These are phyloP conservation scores for Microcebus lehilahytsara DNA, from an alignment of 2,113 vertebrate genomes.

Conservation along the genomic window DNA sequence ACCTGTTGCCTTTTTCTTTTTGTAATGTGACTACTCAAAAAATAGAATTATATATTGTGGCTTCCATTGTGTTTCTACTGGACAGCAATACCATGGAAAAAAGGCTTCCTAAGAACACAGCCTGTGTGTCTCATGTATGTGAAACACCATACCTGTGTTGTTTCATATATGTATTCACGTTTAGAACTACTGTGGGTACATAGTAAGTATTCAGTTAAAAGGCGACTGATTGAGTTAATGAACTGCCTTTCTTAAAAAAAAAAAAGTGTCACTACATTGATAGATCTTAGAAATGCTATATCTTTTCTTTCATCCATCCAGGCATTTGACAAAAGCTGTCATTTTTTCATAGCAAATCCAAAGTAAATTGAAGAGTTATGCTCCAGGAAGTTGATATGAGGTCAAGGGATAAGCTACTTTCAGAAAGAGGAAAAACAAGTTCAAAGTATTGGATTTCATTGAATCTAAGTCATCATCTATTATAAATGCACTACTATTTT, in stretches of 20 bases:
- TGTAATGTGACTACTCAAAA: neutral
- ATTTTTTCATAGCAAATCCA: neutral
- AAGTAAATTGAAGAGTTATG: neutral
- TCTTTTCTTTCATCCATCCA: neutral
- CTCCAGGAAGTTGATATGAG: neutral
- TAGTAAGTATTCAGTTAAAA: neutral
- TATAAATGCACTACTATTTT: neutral
- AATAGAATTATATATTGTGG: neutral
- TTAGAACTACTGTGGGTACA: neutral
- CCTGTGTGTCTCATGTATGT: neutral
- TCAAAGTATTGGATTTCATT: neutral
- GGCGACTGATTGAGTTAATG: neutral
- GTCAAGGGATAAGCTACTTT: neutral
- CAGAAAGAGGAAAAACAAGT: neutral
- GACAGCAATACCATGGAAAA: neutral
- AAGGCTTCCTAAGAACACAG: neutral
- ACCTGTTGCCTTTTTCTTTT: neutral
- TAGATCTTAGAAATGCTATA: neutral
- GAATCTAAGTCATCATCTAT: neutral
- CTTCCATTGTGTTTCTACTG: neutral
- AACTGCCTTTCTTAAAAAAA: neutral
- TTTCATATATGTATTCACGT: neutral
- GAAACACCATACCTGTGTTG: neutral
- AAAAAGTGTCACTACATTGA: neutral
- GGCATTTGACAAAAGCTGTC: neutral